Conservation (phyloP, 2,888 invertebrate genomes). For the Ametastegia equiseti region DNA sequence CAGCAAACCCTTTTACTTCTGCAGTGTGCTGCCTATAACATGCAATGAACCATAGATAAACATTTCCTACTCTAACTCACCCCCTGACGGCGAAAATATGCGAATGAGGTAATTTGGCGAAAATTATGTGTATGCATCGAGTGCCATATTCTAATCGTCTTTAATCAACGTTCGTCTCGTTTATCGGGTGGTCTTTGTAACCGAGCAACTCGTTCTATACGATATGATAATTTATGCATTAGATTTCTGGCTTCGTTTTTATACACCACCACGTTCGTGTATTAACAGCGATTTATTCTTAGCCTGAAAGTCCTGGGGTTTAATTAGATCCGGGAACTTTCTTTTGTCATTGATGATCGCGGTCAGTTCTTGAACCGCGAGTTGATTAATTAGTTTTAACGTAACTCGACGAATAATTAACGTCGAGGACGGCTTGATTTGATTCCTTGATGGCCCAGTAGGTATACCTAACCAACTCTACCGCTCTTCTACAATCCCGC, state of each 20-base stretch:
- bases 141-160: not conserved
- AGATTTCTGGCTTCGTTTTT: conserved; percentile 3
- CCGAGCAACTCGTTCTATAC: not conserved
- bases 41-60: not conserved
- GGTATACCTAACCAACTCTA: not conserved
- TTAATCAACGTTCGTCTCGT: conserved; percentile 11
- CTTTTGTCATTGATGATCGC: conserved; percentile 7
- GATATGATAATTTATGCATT: conserved; percentile 20
- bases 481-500: conserved; percentile 47
- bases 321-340: conserved; percentile 8
- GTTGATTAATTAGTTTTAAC: not conserved
- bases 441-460: not conserved
- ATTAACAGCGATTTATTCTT: not conserved
- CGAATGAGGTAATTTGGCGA: conserved; percentile 21
- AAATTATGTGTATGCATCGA: conserved; percentile 33
- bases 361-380: not conserved
- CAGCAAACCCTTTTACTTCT: conserved; percentile 20
- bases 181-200: not conserved
- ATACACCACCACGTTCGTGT: not conserved
- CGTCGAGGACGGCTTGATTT: conserved; percentile 7
- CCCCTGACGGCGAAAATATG: not conserved
- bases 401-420: conserved; percentile 4
- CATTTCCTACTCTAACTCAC: not conserved
- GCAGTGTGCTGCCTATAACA: not conserved
- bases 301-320: conserved; percentile 2